A percentile compares a stretch with the other conserved stretches of the same genome.
Evolutionary conservation across 64 coral and sea anemone species (phyloP).

Genomic region (Acropora tenuis): DNA sequence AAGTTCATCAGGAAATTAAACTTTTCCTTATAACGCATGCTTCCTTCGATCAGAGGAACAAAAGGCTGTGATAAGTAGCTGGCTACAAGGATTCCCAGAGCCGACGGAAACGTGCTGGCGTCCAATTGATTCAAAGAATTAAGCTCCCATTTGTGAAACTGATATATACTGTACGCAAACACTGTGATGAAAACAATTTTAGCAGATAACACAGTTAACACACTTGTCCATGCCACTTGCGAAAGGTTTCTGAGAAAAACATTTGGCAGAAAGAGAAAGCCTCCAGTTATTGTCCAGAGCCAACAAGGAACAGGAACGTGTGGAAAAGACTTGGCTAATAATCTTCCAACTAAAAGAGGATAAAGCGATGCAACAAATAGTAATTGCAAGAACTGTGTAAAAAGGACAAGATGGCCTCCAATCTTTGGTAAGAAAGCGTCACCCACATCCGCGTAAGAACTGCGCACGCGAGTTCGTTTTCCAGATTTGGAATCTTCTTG

Average conservation of each 20-base stretch:
- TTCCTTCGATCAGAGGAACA: conserved; percentile 90
- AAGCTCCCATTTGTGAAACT: conserved; percentile 76
- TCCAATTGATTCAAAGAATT: conserved; percentile 82
- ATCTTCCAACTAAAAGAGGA: conserved; percentile 80
- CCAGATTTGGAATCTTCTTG: conserved; percentile 39
- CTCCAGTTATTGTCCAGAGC: conserved; percentile 80
- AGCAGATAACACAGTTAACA: conserved; percentile 90
- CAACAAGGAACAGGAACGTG: conserved; percentile 46
- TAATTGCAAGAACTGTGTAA: conserved; percentile 74
- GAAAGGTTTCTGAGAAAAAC: conserved; percentile 89
- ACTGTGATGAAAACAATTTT: conserved; percentile 88
- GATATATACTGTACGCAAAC: conserved; percentile 74
- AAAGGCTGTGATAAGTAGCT: conserved; percentile 96
- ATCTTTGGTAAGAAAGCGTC: conserved; percentile 65
- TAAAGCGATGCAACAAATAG: conserved; percentile 79
- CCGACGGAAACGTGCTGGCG: conserved; percentile 77
- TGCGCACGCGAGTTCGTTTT: conserved; percentile 72
- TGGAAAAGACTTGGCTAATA: conserved; percentile 76
- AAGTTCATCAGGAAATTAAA: conserved; percentile 79
- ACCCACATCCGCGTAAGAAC: conserved; percentile 83
- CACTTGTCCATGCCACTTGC: conserved; percentile 98
- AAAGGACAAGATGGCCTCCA: conserved; percentile 76
- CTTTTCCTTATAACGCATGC: conserved; percentile 73
- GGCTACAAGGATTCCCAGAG: conserved; percentile 87
- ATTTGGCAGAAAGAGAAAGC: conserved; percentile 85